Conservation (phyloP, 2,888 invertebrate species). For the Cylindroiulus punctatus region DNA sequence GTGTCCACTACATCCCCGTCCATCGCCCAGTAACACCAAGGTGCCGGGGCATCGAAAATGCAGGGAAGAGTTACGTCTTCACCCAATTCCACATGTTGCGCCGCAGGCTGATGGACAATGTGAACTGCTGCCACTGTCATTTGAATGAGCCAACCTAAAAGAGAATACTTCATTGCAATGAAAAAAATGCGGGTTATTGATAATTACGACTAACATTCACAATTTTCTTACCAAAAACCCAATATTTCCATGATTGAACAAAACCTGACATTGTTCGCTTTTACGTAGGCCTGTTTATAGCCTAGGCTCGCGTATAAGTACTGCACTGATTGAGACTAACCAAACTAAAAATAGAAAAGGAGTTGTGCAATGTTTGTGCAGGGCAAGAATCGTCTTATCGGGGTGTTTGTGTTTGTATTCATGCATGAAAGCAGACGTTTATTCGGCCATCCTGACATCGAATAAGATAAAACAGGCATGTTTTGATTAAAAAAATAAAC, state of each 20-base stretch:
- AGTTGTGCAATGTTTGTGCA: not conserved
- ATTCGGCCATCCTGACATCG: not conserved
- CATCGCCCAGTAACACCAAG: not conserved
- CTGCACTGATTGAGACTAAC: not conserved
- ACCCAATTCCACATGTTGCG: not conserved
- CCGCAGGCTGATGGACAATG: not conserved
- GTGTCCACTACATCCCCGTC: not conserved
- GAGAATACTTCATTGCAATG: not conserved
- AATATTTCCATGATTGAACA: not conserved
- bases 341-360: not conserved
- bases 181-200: not conserved
- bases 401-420: not conserved
- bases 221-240: not conserved
- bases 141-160: not conserved
- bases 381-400: not conserved
- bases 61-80: not conserved
- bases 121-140: not conserved
- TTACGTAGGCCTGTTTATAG: not conserved
- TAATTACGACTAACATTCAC: too few relatives aligned
- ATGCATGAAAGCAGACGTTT: not conserved
- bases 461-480: not conserved
- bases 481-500: not conserved
- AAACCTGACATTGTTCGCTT: not conserved
- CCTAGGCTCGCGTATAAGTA: not conserved
- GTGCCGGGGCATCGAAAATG: conserved; percentile 32